These are phyloP conservation scores for Parotocinclus haroldoi DNA, from an alignment of 2,797 vertebrate genomes.

Conservation along the genomic window DNA sequence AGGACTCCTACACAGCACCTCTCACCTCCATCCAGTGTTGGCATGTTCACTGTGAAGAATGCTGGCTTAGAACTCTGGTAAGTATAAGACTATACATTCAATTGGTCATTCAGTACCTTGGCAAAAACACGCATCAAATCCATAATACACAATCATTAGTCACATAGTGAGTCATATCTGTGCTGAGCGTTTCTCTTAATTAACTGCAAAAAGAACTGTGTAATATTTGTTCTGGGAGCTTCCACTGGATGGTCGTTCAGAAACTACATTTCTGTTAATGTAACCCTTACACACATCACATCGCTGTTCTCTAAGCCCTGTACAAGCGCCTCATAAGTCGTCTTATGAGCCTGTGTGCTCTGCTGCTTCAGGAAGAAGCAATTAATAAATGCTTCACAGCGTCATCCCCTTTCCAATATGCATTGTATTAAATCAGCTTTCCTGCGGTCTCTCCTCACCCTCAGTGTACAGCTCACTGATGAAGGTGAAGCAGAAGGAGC, in stretches of 20 bases:
- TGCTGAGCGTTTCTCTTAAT: conserved; percentile 8
- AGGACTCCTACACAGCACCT: conserved; percentile 97
- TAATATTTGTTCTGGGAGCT: no score
- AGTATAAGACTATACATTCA: conserved; percentile 45
- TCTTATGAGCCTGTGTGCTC: conserved; percentile 25
- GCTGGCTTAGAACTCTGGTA: conserved; percentile 98
- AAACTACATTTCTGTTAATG: no score
- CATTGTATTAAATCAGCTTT: conserved; percentile 53
- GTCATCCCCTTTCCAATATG: conserved; percentile 55
- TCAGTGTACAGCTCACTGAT: conserved; percentile 56
- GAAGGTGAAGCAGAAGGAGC: conserved; percentile 15
- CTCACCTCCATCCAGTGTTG: conserved; percentile 98
- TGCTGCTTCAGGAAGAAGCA: conserved; percentile 58
- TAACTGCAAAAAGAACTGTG: no score
- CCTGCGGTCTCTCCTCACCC: conserved; percentile 51
- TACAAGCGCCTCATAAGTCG: conserved; percentile 22
- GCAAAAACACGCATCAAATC: conserved; percentile 18
- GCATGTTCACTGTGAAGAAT: conserved; percentile 99
- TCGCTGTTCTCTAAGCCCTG: conserved; percentile 19
- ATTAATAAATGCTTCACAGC: conserved; percentile 74
- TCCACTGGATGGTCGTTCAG: no score
- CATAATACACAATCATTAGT: conserved; percentile 12
- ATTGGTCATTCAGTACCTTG: no score
- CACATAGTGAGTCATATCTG: background rate
- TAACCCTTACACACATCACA: conserved; percentile 5